phyloP scores from a whole-genome alignment of 53 echinoderm and acorn worm species.

The Holothuria scabra region DNA sequence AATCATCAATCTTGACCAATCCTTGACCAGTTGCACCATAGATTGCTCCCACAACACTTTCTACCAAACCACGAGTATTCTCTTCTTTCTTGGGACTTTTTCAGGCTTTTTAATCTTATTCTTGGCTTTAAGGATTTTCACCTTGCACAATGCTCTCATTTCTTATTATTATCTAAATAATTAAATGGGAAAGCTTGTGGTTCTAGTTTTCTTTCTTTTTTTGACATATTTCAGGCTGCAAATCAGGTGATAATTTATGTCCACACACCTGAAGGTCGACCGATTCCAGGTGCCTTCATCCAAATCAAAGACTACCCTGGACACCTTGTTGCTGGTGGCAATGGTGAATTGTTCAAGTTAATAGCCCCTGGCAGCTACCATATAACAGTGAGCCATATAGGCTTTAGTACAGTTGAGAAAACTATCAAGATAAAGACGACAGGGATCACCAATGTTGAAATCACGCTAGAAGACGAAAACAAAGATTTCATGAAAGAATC shows the following conservation, averaged over 20 bases:
- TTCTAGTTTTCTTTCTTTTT: background rate
- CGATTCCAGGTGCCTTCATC: conserved; percentile 72
- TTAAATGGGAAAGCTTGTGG: too few relatives aligned
- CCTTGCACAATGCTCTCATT: too few relatives aligned
- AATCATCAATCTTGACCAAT: too few relatives aligned
- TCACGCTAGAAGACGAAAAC: background rate
- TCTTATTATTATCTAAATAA: too few relatives aligned
- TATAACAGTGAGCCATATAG: conserved; percentile 65
- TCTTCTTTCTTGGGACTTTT: too few relatives aligned
- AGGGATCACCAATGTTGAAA: conserved; percentile 37
- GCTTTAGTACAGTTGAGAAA: conserved; percentile 11
- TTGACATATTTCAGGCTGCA: conserved; percentile 62
- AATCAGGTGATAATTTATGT: conserved; percentile 76
- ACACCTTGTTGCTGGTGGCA: conserved; percentile 40
- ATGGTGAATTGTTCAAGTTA: conserved; percentile 82
- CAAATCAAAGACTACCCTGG: conserved; percentile 59
- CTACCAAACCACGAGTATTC: too few relatives aligned
- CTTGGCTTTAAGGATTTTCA: too few relatives aligned
- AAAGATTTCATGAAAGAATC: conserved; percentile 65
- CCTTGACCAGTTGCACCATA: too few relatives aligned
- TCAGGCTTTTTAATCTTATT: too few relatives aligned
- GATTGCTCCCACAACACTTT: too few relatives aligned
- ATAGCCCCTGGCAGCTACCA: conserved; percentile 79
- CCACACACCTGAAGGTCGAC: conserved; percentile 49
- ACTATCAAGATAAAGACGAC: background rate